Percentiles rank a stretch among this genome's conserved stretches.
phyloP scores from a whole-genome alignment of 2,888 invertebrate species.

The Machimus rusticus region DNA sequence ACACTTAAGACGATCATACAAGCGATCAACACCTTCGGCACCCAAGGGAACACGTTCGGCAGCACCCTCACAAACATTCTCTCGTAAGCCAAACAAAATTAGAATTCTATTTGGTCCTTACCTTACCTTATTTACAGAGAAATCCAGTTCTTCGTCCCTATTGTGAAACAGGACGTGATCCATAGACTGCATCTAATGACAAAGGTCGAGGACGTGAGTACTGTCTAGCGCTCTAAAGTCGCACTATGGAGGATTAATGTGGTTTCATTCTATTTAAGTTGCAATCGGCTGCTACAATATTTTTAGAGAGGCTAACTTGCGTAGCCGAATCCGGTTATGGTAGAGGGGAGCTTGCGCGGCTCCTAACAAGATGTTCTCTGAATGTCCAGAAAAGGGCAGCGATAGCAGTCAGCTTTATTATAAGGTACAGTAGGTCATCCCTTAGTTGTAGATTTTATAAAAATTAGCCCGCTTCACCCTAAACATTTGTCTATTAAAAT shows the following conservation, averaged over 20 bases:
- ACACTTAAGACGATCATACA: conserved; percentile 58
- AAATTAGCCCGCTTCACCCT: no score
- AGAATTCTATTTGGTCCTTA: not conserved
- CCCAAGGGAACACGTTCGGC: conserved; percentile 55
- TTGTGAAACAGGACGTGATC: conserved; percentile 45
- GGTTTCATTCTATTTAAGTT: conserved; percentile 52
- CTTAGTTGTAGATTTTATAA: not conserved
- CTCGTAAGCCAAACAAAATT: conserved; percentile 54
- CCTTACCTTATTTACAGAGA: conserved; percentile 53
- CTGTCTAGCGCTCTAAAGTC: not conserved
- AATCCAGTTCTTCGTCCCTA: conserved; percentile 60
- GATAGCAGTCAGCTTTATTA: conserved; percentile 59
- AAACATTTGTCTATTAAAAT: not conserved
- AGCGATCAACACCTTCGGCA: conserved; percentile 59
- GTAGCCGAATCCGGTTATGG: conserved; percentile 63
- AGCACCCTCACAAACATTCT: conserved; percentile 59
- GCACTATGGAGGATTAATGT: not conserved
- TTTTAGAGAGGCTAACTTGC: conserved; percentile 58
- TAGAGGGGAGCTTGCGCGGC: conserved; percentile 59
- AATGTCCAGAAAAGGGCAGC: conserved; percentile 58
- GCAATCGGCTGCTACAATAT: conserved; percentile 55
- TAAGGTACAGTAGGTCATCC: conserved; percentile 50
- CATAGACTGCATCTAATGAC: not conserved
- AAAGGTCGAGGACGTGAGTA: not conserved
- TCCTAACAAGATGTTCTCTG: conserved; percentile 56